These are phyloP conservation scores for Parauchenoglanis ngamensis DNA, from an alignment of 2,797 vertebrate genomes.

Conservation along the genomic window DNA sequence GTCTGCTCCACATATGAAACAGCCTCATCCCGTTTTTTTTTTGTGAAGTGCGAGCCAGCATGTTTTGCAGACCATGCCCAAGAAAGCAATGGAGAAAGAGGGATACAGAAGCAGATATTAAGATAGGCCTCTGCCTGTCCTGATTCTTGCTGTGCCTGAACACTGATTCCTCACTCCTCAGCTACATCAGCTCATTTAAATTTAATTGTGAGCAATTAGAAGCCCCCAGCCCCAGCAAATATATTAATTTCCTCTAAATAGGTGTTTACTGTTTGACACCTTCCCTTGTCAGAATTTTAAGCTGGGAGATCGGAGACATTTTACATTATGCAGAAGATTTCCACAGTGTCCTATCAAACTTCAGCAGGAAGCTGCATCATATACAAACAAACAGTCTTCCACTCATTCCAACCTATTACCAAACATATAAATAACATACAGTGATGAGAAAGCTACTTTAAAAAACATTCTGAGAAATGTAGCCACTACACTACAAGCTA, in stretches of 20 bases:
- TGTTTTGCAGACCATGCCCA: conserved; percentile 42
- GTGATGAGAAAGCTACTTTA: neutral
- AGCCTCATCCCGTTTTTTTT: conserved; percentile 40
- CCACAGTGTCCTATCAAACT: neutral
- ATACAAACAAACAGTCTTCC: neutral
- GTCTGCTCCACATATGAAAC: conserved; percentile 54
- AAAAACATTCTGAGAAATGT: neutral
- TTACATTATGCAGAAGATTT: conserved; percentile 6
- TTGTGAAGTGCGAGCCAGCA: conserved; percentile 43
- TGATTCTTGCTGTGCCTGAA: conserved; percentile 27
- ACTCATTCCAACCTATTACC: neutral
- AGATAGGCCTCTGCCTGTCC: conserved; percentile 21
- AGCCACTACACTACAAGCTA: neutral
- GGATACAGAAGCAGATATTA: conserved; percentile 28
- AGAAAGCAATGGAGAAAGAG: conserved; percentile 31
- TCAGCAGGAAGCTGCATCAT: neutral
- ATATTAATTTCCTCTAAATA: conserved; percentile 65
- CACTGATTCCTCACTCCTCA: conserved; percentile 50
- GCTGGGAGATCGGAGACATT: neutral
- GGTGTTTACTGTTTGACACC: conserved; percentile 58
- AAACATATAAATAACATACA: neutral
- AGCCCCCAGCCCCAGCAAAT: conserved; percentile 59
- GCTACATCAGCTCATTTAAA: conserved; percentile 62
- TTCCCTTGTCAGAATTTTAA: conserved; percentile 15
- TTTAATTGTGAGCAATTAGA: conserved; percentile 56